phyloP scores from a whole-genome alignment of 92 coral and sea anemone species.

The Plumapathes pennacea region DNA sequence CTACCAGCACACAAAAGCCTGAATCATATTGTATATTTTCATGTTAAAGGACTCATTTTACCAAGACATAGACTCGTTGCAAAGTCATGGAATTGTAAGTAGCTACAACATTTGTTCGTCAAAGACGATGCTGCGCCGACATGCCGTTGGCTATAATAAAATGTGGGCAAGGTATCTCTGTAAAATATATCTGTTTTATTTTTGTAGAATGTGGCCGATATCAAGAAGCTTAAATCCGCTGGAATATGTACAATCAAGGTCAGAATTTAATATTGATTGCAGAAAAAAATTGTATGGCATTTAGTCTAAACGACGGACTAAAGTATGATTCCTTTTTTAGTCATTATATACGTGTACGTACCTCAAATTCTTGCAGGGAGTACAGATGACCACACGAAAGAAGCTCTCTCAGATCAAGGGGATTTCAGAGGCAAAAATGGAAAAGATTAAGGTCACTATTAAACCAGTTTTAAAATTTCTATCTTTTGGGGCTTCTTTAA shows the following conservation, averaged over 20 bases:
- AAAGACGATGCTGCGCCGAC: too few species aligned
- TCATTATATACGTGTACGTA: background rate
- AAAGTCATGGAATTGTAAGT: conserved; percentile 96
- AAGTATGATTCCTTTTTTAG: background rate
- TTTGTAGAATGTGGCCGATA: conserved; percentile 90
- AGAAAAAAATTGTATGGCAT: too few species aligned
- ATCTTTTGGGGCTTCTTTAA: too few species aligned
- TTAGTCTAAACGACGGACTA: too few species aligned
- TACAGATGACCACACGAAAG: conserved; percentile 93
- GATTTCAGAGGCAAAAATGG: conserved; percentile 99
- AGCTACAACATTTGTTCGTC: background rate
- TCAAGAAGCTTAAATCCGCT: conserved; percentile 85
- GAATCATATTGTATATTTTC: background rate
- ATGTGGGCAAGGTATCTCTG: too few species aligned
- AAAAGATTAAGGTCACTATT: conserved; percentile 95
- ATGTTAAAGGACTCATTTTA: conserved; percentile 84
- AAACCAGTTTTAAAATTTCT: too few species aligned
- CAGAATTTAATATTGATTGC: background rate
- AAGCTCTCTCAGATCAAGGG: conserved; percentile 97
- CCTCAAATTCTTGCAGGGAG: conserved; percentile 56
- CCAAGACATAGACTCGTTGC: conserved; percentile 89
- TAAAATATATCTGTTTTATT: background rate
- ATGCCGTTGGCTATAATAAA: too few species aligned
- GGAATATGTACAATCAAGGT: conserved; percentile 97
- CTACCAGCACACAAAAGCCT: too few species aligned